A percentile compares a stretch with the other conserved stretches of the same genome.
These are phyloP conservation scores for Mus musculus DNA, from an alignment of 2,113 vertebrate genomes.

Conservation along the genomic window GRCm39 chr15:17657001-17657500, in stretches of 20 bases:
- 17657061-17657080: neutral
- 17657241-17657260: neutral
- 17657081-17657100: neutral
- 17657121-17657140: neutral
- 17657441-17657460: neutral
- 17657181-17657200: neutral
- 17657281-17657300: neutral
- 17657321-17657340: neutral
- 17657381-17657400: too few species aligned
- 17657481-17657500: neutral
- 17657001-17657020: neutral
- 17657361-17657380: neutral
- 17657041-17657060: neutral
- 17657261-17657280: neutral
- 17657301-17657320: neutral
- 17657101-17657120: neutral
- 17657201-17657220: neutral
- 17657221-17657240: neutral
- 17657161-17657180: neutral
- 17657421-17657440: neutral
- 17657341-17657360: neutral
- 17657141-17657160: neutral
- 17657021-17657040: neutral
- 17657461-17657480: neutral
- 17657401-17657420: neutral